Evolutionary conservation across 1,140 invertebrate genomes (phyloP).

Genomic region (Apis florea): DNA sequence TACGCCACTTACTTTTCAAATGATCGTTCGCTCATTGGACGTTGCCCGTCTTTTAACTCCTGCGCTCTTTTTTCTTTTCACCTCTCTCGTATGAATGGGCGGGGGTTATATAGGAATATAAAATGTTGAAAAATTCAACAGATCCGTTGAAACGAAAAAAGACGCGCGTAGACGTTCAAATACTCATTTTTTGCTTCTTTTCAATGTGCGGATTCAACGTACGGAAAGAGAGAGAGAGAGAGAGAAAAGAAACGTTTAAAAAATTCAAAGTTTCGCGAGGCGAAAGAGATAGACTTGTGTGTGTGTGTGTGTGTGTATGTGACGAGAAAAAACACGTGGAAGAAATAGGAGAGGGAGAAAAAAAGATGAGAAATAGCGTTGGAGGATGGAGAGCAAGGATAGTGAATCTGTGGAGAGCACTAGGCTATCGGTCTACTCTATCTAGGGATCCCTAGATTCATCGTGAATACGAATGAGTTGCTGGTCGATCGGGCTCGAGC

Average conservation of each 20-base stretch:
- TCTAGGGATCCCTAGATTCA: slow-evolving; percentile 55
- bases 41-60: too few relatives aligned
- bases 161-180: too few relatives aligned
- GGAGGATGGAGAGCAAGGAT: neutral
- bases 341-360: neutral
- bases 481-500: slow-evolving; percentile 62
- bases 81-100: too few relatives aligned
- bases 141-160: too few relatives aligned
- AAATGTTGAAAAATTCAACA: too few relatives aligned
- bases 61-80: too few relatives aligned
- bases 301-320: too few relatives aligned
- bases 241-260: too few relatives aligned
- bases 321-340: neutral
- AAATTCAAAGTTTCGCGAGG: neutral
- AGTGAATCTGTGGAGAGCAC: slow-evolving; percentile 5
- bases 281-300: neutral
- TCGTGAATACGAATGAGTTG: slow-evolving; percentile 69
- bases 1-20: too few relatives aligned
- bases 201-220: neutral
- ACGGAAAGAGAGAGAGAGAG: too few relatives aligned
- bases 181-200: neutral
- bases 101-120: too few relatives aligned
- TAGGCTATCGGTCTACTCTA: slow-evolving; percentile 37
- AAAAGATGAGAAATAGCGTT: slow-evolving; percentile 2
- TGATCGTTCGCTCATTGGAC: too few relatives aligned